Evolutionary conservation across 2,888 invertebrate species (phyloP).

Genomic region (Glaucopsyche alexis): DNA sequence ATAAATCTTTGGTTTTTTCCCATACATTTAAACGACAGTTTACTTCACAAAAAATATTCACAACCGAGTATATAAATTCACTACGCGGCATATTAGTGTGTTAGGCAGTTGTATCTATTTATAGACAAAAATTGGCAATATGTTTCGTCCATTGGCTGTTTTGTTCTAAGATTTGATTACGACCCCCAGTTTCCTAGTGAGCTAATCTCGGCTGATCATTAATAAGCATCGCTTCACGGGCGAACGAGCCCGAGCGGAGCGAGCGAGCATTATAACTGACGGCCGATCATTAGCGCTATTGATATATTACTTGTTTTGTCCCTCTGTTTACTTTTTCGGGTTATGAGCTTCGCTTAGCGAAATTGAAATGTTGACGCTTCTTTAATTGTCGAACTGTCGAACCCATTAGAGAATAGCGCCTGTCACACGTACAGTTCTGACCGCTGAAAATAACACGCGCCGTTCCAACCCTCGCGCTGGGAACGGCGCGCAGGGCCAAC

Average conservation of each 20-base stretch:
- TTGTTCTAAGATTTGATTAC: constrained; percentile 20
- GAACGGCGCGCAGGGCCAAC: no score
- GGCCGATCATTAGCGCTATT: constrained; percentile 63
- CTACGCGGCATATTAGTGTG: not conserved
- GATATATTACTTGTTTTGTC: constrained; percentile 58
- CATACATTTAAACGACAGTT: not conserved
- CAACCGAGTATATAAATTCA: not conserved
- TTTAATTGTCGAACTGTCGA: not conserved
- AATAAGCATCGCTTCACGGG: constrained; percentile 67
- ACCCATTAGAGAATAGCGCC: no score
- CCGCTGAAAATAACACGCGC: no score
- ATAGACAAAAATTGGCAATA: not conserved
- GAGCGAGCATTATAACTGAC: constrained; percentile 41
- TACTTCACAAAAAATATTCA: not conserved
- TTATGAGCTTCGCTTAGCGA: not conserved
- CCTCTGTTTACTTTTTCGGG: constrained; percentile 35
- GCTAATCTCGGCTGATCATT: constrained; percentile 69
- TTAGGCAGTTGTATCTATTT: not conserved
- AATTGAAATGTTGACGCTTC: constrained; percentile 4
- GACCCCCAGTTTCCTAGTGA: constrained; percentile 40
- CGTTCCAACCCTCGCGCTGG: no score
- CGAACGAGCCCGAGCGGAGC: constrained; percentile 51
- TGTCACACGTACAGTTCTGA: no score
- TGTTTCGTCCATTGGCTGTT: not conserved
- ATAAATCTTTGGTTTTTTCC: not conserved